phyloP scores from a whole-genome alignment of 2,888 invertebrate species.

The Timandra comae region DNA sequence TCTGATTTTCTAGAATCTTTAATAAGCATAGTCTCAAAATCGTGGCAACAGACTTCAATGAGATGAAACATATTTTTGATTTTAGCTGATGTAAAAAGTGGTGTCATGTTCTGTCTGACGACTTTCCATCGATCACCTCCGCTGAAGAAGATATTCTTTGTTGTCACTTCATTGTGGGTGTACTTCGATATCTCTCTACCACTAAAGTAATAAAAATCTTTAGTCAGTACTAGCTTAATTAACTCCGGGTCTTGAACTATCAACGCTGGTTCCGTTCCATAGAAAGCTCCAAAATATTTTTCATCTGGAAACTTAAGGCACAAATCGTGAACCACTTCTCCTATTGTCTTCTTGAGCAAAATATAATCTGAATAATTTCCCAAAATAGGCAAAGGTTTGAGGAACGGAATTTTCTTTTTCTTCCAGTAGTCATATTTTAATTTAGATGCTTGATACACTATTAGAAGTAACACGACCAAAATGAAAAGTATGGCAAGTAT shows the following conservation, averaged over 20 bases:
- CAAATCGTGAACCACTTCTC: constrained; percentile 20
- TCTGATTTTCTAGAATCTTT: not conserved
- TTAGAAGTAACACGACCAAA: not conserved
- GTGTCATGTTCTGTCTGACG: constrained; percentile 24
- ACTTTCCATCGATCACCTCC: constrained; percentile 23
- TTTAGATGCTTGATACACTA: constrained; percentile 14
- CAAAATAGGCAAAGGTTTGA: constrained; percentile 25
- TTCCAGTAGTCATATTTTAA: constrained; percentile 32
- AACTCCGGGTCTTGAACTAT: constrained; percentile 36
- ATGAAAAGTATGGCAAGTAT: too few relatives aligned
- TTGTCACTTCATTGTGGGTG: constrained; percentile 16
- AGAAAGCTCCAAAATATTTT: constrained; percentile 36
- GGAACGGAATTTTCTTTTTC: constrained; percentile 23
- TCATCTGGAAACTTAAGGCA: constrained; percentile 32
- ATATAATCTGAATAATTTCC: constrained; percentile 33
- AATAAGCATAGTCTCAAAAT: not conserved
- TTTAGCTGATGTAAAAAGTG: constrained; percentile 25
- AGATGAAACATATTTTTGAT: constrained; percentile 28
- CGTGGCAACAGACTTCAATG: constrained; percentile 18
- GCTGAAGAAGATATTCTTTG: constrained; percentile 17
- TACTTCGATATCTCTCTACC: constrained; percentile 29
- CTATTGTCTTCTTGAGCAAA: constrained; percentile 19
- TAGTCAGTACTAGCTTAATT: constrained; percentile 33
- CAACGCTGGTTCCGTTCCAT: constrained; percentile 34
- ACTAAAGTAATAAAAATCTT: constrained; percentile 37